Evolutionary conservation across 2,888 invertebrate species (phyloP), one percentile per base, ranked within the genome.

Genomic region (Listrodromus nycthemerus): DNA sequence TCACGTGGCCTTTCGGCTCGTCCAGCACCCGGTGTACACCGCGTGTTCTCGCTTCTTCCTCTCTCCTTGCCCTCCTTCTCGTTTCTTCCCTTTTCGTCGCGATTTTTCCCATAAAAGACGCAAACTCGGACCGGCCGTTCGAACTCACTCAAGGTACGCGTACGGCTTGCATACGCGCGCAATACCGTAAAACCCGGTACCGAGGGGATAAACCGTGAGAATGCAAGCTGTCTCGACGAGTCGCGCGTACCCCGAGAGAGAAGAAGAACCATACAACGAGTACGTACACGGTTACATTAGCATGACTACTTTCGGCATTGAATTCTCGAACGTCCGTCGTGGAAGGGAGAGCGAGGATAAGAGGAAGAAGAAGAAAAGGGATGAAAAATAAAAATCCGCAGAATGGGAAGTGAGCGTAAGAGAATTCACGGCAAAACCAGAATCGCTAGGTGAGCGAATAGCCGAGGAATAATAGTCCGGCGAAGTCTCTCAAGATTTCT

Each of bases 141-240:
- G 6, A 21, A 33, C 33, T 19, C 52, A 27, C 73, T 65, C 21
- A 33, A 33, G 45, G 21, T 19, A 13, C n/a, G 48, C 21, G 19
- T 7, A n/a, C 7, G 7, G 63, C 37, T 37, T 30, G 67, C 45
- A 33, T 45, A 52, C 58, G 45, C 45, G 52, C 48, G 58, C 48
- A 37, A 69, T 50, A 33, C 74, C 24, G 50, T 24, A 69, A 69
- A 50, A 50, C 65, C 61, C 37, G 21, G 75, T 66, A 80, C 69
- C 80, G 80, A 80, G 80, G 75, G 80, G 75, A 69, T 75, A 52
- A 74, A 82, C 78, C 83, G 79, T 83, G 83, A 83, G 83, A 83
- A 83, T 83, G 65, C 58, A 61, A 52, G 30, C 73, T 21, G 41
- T 24, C 74, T 50, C 77, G 65, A n/a, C 50, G 19, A 70, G 33